Evolutionary conservation across 2,113 vertebrate species (phyloP).

Genomic region (Okapia johnstoni): DNA sequence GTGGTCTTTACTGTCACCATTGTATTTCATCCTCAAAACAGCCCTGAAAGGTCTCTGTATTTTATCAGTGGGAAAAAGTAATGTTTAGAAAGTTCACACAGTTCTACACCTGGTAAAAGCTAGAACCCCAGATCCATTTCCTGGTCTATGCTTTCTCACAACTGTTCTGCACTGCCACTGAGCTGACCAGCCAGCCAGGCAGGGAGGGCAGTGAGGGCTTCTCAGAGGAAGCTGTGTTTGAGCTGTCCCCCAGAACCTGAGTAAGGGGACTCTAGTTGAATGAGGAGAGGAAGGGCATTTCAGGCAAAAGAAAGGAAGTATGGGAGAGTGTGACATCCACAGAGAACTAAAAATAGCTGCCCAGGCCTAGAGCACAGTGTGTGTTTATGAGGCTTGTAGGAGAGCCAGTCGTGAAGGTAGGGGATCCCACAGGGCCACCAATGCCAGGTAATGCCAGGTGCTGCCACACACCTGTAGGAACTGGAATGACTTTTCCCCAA

Average conservation of each 20-base stretch:
- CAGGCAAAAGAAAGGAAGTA: slow-evolving; percentile 17
- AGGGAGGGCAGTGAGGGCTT: not conserved
- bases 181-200: not conserved
- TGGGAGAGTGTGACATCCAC: not conserved
- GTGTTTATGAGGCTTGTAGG: not conserved
- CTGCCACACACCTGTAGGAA: not conserved
- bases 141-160: slow-evolving; percentile 6
- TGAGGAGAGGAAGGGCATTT: not conserved
- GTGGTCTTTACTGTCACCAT: not conserved
- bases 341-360: not conserved
- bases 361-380: not conserved
- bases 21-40: not conserved
- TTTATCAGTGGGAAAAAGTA: not conserved
- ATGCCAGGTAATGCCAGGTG: not conserved
- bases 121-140: not conserved
- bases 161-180: not conserved
- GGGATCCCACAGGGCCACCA: not conserved
- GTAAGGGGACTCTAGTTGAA: not conserved
- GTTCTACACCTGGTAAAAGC: not conserved
- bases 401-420: not conserved
- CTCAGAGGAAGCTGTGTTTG: not conserved
- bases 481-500: not conserved
- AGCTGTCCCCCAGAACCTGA: not conserved
- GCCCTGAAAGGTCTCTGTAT: not conserved
- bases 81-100: not conserved